Percentiles rank a stretch among this genome's conserved stretches.
These are phyloP conservation scores for Ictalurus punctatus DNA, from an alignment of 2,113 vertebrate genomes.

Conservation along the genomic window DNA sequence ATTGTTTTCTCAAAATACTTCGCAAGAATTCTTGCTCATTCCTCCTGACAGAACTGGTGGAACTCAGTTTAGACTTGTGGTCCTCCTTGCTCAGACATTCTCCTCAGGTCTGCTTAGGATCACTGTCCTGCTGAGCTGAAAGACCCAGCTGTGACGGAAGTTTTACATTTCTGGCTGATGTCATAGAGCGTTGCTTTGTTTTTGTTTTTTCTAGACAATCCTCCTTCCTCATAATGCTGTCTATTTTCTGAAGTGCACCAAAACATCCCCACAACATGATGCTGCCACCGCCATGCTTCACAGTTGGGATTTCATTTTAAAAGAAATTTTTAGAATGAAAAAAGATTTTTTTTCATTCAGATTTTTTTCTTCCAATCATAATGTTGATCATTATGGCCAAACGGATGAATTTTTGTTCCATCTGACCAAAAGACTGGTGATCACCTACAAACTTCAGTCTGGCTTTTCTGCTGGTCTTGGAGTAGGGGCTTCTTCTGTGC, in stretches of 20 bases:
- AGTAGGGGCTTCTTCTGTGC: background rate
- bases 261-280: background rate
- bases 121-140: background rate
- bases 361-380: background rate
- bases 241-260: background rate
- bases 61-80: background rate
- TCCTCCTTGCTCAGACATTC: background rate
- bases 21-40: background rate
- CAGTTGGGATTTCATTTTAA: background rate
- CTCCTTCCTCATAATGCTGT: background rate
- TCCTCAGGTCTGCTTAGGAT: background rate
- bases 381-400: background rate
- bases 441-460: background rate
- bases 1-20: background rate
- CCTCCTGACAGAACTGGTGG: background rate
- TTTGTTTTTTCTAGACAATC: background rate
- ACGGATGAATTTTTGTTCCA: background rate
- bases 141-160: background rate
- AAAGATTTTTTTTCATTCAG: no score
- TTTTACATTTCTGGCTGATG: background rate
- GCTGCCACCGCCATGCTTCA: background rate
- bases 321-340: no score
- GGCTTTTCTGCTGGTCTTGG: background rate
- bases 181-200: background rate
- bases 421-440: background rate